Base-by-base conservation (phyloP, 2,888 invertebrate genomes). In the Andrena minutula region DNA sequence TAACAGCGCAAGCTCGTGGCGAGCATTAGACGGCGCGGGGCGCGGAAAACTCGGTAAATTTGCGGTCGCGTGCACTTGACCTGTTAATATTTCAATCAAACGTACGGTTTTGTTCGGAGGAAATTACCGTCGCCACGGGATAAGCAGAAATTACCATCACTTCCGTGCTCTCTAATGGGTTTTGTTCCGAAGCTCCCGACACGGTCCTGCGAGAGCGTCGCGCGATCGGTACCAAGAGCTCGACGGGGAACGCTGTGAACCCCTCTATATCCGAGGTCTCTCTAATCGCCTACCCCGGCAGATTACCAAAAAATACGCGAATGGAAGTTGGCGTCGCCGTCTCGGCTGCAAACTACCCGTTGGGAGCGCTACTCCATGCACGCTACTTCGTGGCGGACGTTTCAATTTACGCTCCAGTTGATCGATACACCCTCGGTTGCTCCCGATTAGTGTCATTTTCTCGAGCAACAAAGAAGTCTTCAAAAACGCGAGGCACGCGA, bases 11-110 rank as follows among this genome's bases (percentile, higher is more conserved):
- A 41, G 58, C 60, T 12, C 60, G 63, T 51, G 61, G 35, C 49
- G 23, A 16, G 64, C 64, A 16, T 41, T 64, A 60, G 60, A 7
- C 28, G 30, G 5, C 28, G 49, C n/a, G 8, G n/a, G 7, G 23
- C 65, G 65, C 26, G 61, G 66, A n/a, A 80, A 72, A 80, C 53
- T 80, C 66, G 73, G 81, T 73, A 64, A 72, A 80, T 80, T 80
- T 68, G 68, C 66, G 81, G 63, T 80, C 73, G 56, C 81, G 49
- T 72, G 81, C 66, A 68, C 80, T 72, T 73, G 68, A 80, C 72
- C 68, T 64, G 81, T 80, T 81, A 80, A 80, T 80, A 80, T 80
- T 81, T 80, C 80, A 68, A 80, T 80, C 81, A 73, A 80, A 72
- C 82, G 81, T 69, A 73, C 81, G 49, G 81, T 68, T 81, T 68